A percentile compares a stretch with the other conserved stretches of the same genome.
Evolutionary conservation across 2,113 vertebrate genomes (phyloP).

Genomic region (Pipa parva): DNA sequence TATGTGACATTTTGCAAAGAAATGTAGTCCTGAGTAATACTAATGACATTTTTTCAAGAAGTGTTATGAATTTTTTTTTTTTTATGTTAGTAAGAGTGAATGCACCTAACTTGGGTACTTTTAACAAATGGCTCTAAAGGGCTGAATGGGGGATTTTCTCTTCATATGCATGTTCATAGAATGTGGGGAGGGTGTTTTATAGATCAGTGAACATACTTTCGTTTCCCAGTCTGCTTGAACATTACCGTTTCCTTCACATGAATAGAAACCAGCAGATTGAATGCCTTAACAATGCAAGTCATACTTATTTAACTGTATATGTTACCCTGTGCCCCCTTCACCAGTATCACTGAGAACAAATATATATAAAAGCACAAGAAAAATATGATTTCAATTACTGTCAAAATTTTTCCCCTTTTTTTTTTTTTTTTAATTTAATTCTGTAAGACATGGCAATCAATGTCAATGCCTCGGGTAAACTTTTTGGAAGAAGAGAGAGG

Average conservation of each 20-base stretch:
- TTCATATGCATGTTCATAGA: conserved; percentile 70
- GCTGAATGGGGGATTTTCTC: conserved; percentile 9
- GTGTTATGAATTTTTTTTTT: neutral
- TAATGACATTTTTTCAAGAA: too few species aligned
- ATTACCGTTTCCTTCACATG: conserved; percentile 86
- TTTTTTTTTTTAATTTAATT: too few species aligned
- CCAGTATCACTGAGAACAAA: conserved; percentile 80
- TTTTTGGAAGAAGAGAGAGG: too few species aligned
- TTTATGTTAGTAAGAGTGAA: conserved; percentile 38
- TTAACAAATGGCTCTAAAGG: conserved; percentile 9
- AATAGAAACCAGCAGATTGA: conserved; percentile 99
- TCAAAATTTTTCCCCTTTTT: too few species aligned
- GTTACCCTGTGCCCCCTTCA: conserved; percentile 84
- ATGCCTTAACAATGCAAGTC: conserved; percentile 99
- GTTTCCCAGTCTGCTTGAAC: conserved; percentile 90
- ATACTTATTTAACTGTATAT: conserved; percentile 95
- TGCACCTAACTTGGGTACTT: conserved; percentile 20
- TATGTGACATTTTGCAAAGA: too few species aligned
- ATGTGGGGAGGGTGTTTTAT: conserved; percentile 75
- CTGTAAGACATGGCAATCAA: too few species aligned
- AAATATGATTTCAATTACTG: conserved; percentile 70
- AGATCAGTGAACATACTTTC: conserved; percentile 81
- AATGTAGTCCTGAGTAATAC: too few species aligned
- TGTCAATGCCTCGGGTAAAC: neutral
- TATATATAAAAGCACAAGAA: conserved; percentile 94